Evolutionary conservation across 2,888 invertebrate species (phyloP).

Genomic region (Stomorhina lunata): DNA sequence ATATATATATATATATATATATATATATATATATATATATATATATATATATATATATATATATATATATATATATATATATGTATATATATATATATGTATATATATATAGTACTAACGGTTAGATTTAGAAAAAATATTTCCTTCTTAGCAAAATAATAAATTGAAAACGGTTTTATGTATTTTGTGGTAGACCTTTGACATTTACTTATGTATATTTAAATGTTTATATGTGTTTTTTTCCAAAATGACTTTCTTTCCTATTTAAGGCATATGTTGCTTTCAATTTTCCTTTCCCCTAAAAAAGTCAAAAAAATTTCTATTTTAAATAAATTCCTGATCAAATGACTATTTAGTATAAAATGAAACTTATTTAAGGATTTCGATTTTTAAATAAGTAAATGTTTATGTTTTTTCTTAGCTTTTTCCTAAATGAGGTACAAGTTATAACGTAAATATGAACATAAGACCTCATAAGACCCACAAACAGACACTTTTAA

Average conservation of each 20-base stretch:
- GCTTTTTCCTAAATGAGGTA: not conserved
- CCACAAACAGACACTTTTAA: constrained; percentile 12
- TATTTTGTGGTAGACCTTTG: too few relatives aligned
- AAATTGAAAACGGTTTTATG: too few relatives aligned
- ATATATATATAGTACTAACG: too few relatives aligned
- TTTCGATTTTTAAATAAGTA: not conserved
- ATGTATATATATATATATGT: too few relatives aligned
- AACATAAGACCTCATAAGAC: too few relatives aligned
- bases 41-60: too few relatives aligned
- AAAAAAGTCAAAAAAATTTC: not conserved
- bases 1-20: not conserved
- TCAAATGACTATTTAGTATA: not conserved
- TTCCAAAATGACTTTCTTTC: not conserved
- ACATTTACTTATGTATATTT: not conserved
- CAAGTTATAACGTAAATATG: not conserved
- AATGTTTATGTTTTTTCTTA: too few relatives aligned
- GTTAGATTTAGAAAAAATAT: too few relatives aligned
- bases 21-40: not conserved
- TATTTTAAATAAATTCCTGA: not conserved
- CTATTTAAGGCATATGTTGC: not conserved
- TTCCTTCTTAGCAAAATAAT: too few relatives aligned
- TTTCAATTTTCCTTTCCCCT: not conserved
- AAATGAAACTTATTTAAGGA: not conserved
- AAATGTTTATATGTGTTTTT: not conserved
- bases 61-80: too few relatives aligned